Evolutionary conservation across 2,113 vertebrate species (phyloP).

Genomic region (Lasiurus cinereus): DNA sequence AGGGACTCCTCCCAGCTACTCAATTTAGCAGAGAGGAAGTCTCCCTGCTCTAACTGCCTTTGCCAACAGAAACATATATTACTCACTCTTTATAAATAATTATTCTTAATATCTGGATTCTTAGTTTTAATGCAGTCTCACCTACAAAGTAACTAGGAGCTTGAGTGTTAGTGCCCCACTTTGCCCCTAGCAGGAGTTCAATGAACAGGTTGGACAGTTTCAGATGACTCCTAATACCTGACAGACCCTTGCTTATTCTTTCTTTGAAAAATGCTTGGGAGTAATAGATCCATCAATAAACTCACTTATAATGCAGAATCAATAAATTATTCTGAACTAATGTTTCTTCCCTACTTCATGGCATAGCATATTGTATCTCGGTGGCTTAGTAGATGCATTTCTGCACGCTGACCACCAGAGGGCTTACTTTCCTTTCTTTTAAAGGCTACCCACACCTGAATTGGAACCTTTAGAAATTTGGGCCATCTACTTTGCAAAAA

Average conservation of each 20-base stretch:
- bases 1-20: neutral
- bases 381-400: neutral
- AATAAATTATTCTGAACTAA: slow-evolving; percentile 8
- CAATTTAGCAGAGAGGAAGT: neutral
- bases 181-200: neutral
- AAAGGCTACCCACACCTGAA: neutral
- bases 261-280: neutral
- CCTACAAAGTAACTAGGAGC: neutral
- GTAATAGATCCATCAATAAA: neutral
- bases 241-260: neutral
- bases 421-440: slow-evolving; percentile 63
- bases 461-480: neutral
- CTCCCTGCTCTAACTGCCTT: neutral
- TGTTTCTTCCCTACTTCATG: neutral
- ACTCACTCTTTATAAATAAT: neutral
- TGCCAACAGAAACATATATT: neutral
- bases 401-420: neutral
- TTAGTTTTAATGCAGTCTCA: neutral
- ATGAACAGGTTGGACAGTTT: neutral
- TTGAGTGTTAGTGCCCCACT: neutral
- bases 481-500: neutral
- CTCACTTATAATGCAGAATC: neutral
- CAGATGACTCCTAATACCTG: neutral
- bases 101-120: neutral
- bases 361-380: rapidly evolving